Evolutionary conservation across 2,888 invertebrate genomes (phyloP).

Genomic region (Anticlea derivata): DNA sequence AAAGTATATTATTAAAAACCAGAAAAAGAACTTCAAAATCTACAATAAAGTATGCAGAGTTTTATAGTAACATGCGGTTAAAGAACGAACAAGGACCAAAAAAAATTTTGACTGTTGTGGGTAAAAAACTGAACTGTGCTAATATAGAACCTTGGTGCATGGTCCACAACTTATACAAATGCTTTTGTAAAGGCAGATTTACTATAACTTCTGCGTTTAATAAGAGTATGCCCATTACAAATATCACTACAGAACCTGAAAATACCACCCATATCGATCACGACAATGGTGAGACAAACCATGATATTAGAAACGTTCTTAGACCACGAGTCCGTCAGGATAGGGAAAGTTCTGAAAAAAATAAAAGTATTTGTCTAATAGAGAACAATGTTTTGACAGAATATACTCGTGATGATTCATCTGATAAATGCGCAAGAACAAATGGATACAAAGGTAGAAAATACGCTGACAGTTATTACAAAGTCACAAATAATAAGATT

Average conservation of each 20-base stretch:
- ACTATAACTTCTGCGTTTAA: slow-evolving; percentile 30
- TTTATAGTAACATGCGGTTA: slow-evolving; percentile 58
- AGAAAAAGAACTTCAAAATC: slow-evolving; percentile 83
- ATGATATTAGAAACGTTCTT: slow-evolving; percentile 2
- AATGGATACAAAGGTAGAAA: slow-evolving; percentile 56
- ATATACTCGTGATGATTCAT: slow-evolving; percentile 20
- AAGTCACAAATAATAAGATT: slow-evolving; percentile 58
- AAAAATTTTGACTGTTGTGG: slow-evolving; percentile 48
- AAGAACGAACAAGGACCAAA: slow-evolving; percentile 48
- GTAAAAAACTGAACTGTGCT: slow-evolving; percentile 55
- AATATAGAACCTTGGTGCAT: slow-evolving; percentile 86
- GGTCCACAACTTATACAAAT: slow-evolving; percentile 86
- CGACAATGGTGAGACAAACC: neutral
- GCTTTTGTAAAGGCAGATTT: slow-evolving; percentile 84
- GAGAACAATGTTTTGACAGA: slow-evolving; percentile 2
- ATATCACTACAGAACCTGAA: slow-evolving; percentile 2
- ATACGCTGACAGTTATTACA: slow-evolving; percentile 55
- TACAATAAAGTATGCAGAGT: slow-evolving; percentile 85
- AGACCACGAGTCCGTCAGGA: slow-evolving; percentile 14
- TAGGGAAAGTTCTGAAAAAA: slow-evolving; percentile 10
- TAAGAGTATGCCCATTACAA: slow-evolving; percentile 2
- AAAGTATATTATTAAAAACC: slow-evolving; percentile 85
- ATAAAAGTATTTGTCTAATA: neutral
- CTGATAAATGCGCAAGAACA: slow-evolving; percentile 52
- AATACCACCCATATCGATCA: slow-evolving; percentile 1